Conservation (phyloP, 2,113 vertebrate species). For the Paralichthys olivaceus region DNA sequence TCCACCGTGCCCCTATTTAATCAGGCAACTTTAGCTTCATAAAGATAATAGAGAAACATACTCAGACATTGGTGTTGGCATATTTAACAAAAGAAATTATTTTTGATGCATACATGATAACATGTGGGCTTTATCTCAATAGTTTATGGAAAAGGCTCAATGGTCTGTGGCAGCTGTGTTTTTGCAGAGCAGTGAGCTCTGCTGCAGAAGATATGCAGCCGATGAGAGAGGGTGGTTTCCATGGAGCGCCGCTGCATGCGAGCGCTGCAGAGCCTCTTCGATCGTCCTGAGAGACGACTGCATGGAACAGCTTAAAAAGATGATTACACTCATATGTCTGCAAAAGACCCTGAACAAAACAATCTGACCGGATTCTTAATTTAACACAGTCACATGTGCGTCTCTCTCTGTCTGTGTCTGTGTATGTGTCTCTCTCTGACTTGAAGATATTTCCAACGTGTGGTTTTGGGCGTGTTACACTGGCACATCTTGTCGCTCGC, state of each 20-base stretch:
- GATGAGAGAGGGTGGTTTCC: constrained; percentile 72
- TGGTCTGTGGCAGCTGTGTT: constrained; percentile 42
- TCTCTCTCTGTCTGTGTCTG: background rate
- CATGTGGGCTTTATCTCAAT: background rate
- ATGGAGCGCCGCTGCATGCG: constrained; percentile 70
- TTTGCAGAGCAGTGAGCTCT: constrained; percentile 38
- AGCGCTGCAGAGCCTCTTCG: constrained; percentile 75
- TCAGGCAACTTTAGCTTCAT: background rate
- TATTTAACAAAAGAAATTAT: background rate
- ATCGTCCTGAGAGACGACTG: constrained; percentile 77
- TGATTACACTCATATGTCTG: constrained; percentile 38
- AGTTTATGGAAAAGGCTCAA: constrained; percentile 21
- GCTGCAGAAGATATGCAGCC: constrained; percentile 53
- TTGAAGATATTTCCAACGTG: constrained; percentile 56
- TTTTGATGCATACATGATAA: background rate
- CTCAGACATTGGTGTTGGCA: background rate
- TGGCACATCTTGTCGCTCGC: constrained; percentile 57
- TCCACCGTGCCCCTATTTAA: constrained; percentile 4
- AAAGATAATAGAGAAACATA: background rate
- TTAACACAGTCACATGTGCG: constrained; percentile 33
- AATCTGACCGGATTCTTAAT: constrained; percentile 28
- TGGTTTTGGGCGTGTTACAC: constrained; percentile 71
- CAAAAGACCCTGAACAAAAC: constrained; percentile 21
- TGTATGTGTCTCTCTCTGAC: constrained; percentile 19
- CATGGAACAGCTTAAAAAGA: constrained; percentile 62